Evolutionary conservation across 2,888 invertebrate genomes (phyloP).

Genomic region (Phalera bucephala): DNA sequence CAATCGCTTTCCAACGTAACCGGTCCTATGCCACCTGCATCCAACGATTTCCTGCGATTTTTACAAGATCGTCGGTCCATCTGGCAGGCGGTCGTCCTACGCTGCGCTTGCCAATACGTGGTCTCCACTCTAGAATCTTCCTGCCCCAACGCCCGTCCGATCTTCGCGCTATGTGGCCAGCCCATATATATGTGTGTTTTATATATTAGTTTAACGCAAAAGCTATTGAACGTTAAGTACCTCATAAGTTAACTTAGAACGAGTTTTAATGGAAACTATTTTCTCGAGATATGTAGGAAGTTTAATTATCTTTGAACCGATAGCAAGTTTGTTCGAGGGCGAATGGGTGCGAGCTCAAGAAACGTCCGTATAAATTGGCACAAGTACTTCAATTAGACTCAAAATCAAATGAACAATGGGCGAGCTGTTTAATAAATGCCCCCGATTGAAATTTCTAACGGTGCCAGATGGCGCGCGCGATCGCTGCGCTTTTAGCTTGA

Average conservation of each 20-base stretch:
- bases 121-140: too few relatives aligned
- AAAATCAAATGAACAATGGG: slow-evolving; percentile 54
- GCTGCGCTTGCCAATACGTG: too few relatives aligned
- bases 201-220: too few relatives aligned
- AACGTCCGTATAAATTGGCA: slow-evolving; percentile 20
- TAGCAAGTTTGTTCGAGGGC: slow-evolving; percentile 12
- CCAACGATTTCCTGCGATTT: too few relatives aligned
- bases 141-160: too few relatives aligned
- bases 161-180: too few relatives aligned
- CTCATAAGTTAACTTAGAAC: slow-evolving; percentile 6
- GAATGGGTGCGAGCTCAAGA: slow-evolving; percentile 18
- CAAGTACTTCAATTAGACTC: slow-evolving; percentile 41
- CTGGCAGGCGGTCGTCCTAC: too few relatives aligned
- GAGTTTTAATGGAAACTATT: slow-evolving; percentile 7
- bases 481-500: slow-evolving; percentile 48
- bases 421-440: slow-evolving; percentile 60
- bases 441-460: slow-evolving; percentile 57
- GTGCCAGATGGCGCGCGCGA: slow-evolving; percentile 58
- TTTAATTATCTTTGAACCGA: slow-evolving; percentile 17
- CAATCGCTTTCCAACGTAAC: too few relatives aligned
- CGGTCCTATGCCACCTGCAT: too few relatives aligned
- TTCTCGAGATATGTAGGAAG: slow-evolving; percentile 15
- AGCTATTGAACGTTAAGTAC: too few relatives aligned
- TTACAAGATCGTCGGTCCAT: too few relatives aligned
- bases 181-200: too few relatives aligned